A percentile compares a stretch with the other conserved stretches of the same genome.
These are phyloP conservation scores for Drosophila vallismaia DNA, from an alignment of 2,888 invertebrate species.

Conservation along the genomic window DNA sequence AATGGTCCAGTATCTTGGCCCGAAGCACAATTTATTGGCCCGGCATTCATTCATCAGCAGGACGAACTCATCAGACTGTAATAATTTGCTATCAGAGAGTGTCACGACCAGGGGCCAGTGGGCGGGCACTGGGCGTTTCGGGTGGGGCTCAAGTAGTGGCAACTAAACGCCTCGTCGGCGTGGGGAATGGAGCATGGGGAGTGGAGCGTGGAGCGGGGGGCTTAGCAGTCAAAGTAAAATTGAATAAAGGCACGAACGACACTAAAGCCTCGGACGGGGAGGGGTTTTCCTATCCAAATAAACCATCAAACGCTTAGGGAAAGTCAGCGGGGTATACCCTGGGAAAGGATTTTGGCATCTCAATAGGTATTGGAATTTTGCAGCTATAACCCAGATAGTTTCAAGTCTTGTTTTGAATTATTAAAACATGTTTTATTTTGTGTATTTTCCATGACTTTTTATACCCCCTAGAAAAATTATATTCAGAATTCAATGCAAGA, in stretches of 20 bases:
- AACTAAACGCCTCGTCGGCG: constrained; percentile 26
- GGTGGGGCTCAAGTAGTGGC: constrained; percentile 27
- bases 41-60: constrained; percentile 70
- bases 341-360: constrained; percentile 5
- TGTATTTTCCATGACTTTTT: neutral
- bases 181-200: constrained; percentile 10
- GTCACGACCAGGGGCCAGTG: constrained; percentile 54
- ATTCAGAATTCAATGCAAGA: neutral
- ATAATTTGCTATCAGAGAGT: constrained; percentile 74
- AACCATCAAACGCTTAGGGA: constrained; percentile 10
- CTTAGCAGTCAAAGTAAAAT: constrained; percentile 70
- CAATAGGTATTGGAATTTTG: neutral
- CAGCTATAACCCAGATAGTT: neutral
- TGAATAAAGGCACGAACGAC: constrained; percentile 67
- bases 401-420: neutral
- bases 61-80: constrained; percentile 77
- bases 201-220: constrained; percentile 15
- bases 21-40: constrained; percentile 72
- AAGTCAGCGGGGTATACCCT: constrained; percentile 29
- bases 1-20: constrained; percentile 51
- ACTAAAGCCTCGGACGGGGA: constrained; percentile 21
- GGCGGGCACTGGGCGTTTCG: neutral
- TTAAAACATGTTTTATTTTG: neutral
- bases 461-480: neutral
- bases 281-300: constrained; percentile 30